phyloP scores from a whole-genome alignment of 2,113 vertebrate species.

The Centropus unirufus region DNA sequence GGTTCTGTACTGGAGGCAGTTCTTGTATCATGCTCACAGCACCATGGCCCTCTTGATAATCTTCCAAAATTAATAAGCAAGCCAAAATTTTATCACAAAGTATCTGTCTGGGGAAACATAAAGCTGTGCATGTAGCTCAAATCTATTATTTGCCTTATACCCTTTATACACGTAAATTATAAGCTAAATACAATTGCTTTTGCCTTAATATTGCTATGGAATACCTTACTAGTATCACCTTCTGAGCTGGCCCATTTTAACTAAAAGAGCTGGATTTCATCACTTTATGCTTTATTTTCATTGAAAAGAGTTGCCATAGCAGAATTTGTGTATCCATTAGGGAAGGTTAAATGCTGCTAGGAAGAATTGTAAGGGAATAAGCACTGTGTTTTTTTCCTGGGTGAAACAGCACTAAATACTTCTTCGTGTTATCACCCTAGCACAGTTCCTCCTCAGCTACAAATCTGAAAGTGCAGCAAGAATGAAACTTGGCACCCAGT shows the following conservation, averaged over 20 bases:
- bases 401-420: neutral
- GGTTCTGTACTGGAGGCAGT: neutral
- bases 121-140: neutral
- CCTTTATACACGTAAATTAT: neutral
- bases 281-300: neutral
- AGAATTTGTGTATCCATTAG: neutral
- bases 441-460: neutral
- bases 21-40: neutral
- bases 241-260: neutral
- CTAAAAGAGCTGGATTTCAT: neutral
- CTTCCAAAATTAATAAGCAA: neutral
- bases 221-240: neutral
- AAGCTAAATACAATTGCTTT: neutral
- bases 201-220: rapidly evolving
- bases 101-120: neutral
- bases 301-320: neutral
- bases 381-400: neutral
- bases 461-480: neutral
- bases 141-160: neutral
- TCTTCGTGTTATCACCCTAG: neutral
- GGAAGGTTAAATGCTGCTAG: neutral
- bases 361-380: neutral
- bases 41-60: neutral
- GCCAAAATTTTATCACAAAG: neutral
- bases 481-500: neutral